phyloP scores from a whole-genome alignment of 2,797 vertebrate genomes.

The Taeniopygia guttata region DNA sequence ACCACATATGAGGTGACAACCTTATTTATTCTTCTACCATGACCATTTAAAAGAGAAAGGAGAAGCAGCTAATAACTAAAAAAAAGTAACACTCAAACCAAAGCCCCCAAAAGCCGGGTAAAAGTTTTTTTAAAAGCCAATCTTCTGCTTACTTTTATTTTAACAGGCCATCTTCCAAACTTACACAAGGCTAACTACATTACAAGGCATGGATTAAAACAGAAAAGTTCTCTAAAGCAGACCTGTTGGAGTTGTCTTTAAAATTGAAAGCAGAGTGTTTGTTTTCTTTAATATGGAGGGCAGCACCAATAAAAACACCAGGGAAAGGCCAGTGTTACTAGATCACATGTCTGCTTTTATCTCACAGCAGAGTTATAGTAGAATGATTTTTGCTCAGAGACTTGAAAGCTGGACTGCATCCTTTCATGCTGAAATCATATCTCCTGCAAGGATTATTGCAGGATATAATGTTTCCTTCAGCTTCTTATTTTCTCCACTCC shows the following conservation, averaged over 20 bases:
- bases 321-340: slow-evolving; percentile 48
- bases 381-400: slow-evolving; percentile 65
- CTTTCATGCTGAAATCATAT: slow-evolving; percentile 69
- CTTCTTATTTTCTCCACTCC: slow-evolving; percentile 57
- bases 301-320: slow-evolving; percentile 56
- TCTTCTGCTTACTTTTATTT: slow-evolving; percentile 41
- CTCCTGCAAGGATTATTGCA: slow-evolving; percentile 62
- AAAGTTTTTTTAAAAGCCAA: neutral
- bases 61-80: neutral
- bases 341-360: slow-evolving; percentile 65
- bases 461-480: slow-evolving; percentile 54
- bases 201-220: slow-evolving; percentile 55
- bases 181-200: slow-evolving; percentile 34
- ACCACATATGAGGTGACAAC: neutral
- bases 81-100: neutral
- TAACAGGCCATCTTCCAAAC: slow-evolving; percentile 28
- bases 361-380: slow-evolving; percentile 45
- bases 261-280: slow-evolving; percentile 61
- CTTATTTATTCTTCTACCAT: neutral
- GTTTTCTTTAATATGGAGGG: slow-evolving; percentile 54
- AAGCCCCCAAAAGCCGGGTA: neutral
- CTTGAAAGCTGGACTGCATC: slow-evolving; percentile 55
- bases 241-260: slow-evolving; percentile 56
- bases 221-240: slow-evolving; percentile 41
- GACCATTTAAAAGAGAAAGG: neutral